A percentile compares a stretch with the other conserved stretches of the same genome.
phyloP scores from a whole-genome alignment of 2,113 vertebrate species.

The Tupaia chinensis region DNA sequence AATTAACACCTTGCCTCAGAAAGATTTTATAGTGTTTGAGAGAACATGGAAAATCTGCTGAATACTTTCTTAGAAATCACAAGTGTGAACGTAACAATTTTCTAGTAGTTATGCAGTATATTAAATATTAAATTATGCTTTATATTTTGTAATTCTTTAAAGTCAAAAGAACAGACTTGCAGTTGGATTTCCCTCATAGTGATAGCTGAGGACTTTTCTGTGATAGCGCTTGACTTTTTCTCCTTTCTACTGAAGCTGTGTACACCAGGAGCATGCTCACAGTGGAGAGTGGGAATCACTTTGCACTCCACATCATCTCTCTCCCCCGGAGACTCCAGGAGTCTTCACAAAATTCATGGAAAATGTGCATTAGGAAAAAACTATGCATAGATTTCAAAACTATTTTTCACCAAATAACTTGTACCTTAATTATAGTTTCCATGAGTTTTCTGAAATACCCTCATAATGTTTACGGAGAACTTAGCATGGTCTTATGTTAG shows the following conservation, averaged over 20 bases:
- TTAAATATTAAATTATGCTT: constrained; percentile 39
- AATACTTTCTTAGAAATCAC: constrained; percentile 47
- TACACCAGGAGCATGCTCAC: not conserved
- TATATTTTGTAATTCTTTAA: constrained; percentile 39
- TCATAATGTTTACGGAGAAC: not conserved
- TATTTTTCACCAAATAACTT: too few relatives aligned
- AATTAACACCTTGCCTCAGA: constrained; percentile 58
- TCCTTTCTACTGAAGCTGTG: not conserved
- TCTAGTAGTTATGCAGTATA: not conserved
- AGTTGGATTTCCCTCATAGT: not conserved
- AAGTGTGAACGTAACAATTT: constrained; percentile 5
- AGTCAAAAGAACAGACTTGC: not conserved
- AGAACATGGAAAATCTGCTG: constrained; percentile 14
- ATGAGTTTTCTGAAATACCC: too few relatives aligned
- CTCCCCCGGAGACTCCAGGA: not conserved
- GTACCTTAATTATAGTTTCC: too few relatives aligned
- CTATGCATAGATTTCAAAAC: too few relatives aligned
- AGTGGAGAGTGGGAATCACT: not conserved
- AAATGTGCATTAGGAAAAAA: too few relatives aligned
- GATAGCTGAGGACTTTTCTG: not conserved
- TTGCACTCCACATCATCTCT: not conserved
- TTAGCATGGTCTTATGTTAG: not conserved
- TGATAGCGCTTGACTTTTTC: not conserved
- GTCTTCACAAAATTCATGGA: too few relatives aligned
- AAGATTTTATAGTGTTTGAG: constrained; percentile 55